Percentiles rank a stretch among this genome's conserved stretches.
Conservation (phyloP, 1,140 invertebrate genomes). For the Conopomorpha cramerella region DNA sequence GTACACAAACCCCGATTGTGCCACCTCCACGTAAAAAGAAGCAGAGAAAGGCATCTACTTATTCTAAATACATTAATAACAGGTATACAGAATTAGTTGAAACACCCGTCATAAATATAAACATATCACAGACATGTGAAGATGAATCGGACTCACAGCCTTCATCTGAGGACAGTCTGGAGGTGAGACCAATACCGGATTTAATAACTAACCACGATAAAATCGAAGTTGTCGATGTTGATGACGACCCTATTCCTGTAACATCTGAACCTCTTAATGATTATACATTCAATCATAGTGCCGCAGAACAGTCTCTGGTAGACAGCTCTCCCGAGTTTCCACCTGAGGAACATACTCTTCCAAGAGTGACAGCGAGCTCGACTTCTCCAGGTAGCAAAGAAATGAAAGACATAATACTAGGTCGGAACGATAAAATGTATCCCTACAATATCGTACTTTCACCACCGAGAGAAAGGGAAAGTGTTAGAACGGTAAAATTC, state of each 20-base stretch:
- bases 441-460: conserved; percentile 43
- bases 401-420: conserved; percentile 38
- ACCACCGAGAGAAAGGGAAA: conserved; percentile 20
- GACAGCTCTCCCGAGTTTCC: too few species aligned
- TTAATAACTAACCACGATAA: conserved; percentile 28
- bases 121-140: conserved; percentile 57
- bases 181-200: conserved; percentile 22
- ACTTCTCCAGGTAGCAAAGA: conserved; percentile 14
- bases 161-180: conserved; percentile 50
- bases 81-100: too few species aligned
- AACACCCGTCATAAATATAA: conserved; percentile 56
- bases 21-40: conserved; percentile 28
- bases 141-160: conserved; percentile 34
- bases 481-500: conserved; percentile 29
- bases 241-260: too few species aligned
- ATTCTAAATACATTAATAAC: conserved; percentile 31
- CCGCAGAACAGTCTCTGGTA: too few species aligned
- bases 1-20: conserved; percentile 26
- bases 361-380: conserved; percentile 17
- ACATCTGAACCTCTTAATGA: too few species aligned
- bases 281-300: too few species aligned
- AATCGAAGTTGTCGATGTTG: conserved; percentile 5
- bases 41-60: conserved; percentile 20
- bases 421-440: conserved; percentile 27
- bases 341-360: conserved; percentile 24